Percentiles rank a stretch among this genome's conserved stretches.
Evolutionary conservation across 2,888 invertebrate species (phyloP).

Genomic region (Leptogaster cylindrica): DNA sequence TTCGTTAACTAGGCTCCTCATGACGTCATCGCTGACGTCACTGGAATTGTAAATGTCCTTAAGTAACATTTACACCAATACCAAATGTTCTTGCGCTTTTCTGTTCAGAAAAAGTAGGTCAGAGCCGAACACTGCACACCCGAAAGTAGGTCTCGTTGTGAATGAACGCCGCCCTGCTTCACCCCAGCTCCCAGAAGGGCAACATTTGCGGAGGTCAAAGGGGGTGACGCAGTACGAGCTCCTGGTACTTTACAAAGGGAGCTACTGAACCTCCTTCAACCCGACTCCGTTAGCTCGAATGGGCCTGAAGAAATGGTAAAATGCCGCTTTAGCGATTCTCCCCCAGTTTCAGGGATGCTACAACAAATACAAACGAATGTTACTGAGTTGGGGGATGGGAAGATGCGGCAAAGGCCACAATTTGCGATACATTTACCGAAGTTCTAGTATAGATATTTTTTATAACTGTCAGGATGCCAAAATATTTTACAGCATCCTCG

Average conservation of each 20-base stretch:
- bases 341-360: neutral
- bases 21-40: slow-evolving; percentile 42
- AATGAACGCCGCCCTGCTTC: slow-evolving; percentile 9
- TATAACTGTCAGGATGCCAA: too few relatives aligned
- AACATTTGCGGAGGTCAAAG: neutral
- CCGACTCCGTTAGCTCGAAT: neutral
- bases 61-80: slow-evolving; percentile 15
- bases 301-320: neutral
- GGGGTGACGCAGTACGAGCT: neutral
- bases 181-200: neutral
- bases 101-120: neutral
- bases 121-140: slow-evolving; percentile 9
- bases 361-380: neutral
- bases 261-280: slow-evolving; percentile 10
- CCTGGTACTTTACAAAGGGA: slow-evolving; percentile 6
- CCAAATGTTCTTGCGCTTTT: slow-evolving; percentile 10
- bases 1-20: slow-evolving; percentile 30
- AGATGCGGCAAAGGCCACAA: too few relatives aligned
- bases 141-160: slow-evolving; percentile 29
- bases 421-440: too few relatives aligned
- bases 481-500: too few relatives aligned
- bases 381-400: neutral
- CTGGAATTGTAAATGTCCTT: slow-evolving; percentile 34
- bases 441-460: too few relatives aligned
- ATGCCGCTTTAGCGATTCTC: neutral